phyloP scores from a whole-genome alignment of 2,113 vertebrate genomes.

The Andinoacara biseriatus region DNA sequence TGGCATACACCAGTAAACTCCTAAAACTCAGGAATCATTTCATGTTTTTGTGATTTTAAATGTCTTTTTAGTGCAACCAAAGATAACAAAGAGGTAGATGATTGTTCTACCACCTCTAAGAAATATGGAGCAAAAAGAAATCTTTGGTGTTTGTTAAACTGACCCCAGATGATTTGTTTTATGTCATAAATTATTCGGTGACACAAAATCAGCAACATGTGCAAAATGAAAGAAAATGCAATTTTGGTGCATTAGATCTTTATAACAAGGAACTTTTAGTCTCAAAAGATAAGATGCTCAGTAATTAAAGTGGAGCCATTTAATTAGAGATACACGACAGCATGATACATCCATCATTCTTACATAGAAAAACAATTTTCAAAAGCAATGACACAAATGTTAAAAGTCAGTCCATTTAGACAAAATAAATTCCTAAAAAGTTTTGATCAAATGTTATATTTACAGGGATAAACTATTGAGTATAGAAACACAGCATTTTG shows the following conservation, averaged over 20 bases:
- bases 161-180: background rate
- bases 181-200: background rate
- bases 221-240: background rate
- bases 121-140: background rate
- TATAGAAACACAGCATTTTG: background rate
- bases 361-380: background rate
- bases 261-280: background rate
- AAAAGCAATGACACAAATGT: background rate
- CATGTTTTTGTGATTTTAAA: conserved; percentile 4
- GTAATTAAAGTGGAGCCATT: background rate
- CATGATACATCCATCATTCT: background rate
- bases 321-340: background rate
- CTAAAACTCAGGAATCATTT: background rate
- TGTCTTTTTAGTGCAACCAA: background rate
- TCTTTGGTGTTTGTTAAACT: background rate
- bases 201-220: background rate
- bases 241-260: background rate
- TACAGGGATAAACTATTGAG: background rate
- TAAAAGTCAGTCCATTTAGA: background rate
- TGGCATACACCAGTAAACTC: background rate
- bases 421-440: background rate
- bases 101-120: background rate
- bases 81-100: background rate
- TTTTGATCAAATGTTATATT: background rate
- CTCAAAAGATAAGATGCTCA: background rate